A percentile compares a stretch with the other conserved stretches of the same genome.
Conservation (phyloP, 2,888 invertebrate genomes). For the Caenorhabditis sinica region DNA sequence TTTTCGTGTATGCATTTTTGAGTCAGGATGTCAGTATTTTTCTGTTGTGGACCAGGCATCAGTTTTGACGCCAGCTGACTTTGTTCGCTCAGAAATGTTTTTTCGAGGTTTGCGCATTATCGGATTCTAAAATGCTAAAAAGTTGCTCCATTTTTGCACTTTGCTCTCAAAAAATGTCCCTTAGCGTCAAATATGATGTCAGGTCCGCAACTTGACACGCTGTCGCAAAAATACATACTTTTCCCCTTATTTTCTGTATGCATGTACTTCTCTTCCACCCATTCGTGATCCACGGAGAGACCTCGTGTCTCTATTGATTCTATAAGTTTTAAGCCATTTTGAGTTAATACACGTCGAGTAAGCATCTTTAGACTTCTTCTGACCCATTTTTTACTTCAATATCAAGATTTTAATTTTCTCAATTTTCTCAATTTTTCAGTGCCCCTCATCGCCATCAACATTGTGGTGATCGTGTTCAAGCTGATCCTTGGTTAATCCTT, state of each 20-base stretch:
- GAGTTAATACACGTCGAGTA: neutral
- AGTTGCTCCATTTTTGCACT: no score
- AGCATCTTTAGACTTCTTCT: neutral
- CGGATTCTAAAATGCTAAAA: no score
- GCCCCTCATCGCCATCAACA: constrained; percentile 94
- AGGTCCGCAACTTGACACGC: no score
- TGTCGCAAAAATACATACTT: neutral
- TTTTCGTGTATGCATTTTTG: neutral
- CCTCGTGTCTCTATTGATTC: constrained; percentile 1
- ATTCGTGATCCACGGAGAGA: constrained; percentile 14
- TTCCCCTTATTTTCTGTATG: neutral
- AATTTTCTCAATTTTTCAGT: constrained; percentile 88
- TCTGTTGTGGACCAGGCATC: no score
- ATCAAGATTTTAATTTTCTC: neutral
- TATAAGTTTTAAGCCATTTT: neutral
- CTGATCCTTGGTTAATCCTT: constrained; percentile 90
- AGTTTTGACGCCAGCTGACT: no score
- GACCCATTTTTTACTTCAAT: neutral
- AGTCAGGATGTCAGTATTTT: no score
- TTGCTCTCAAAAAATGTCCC: no score
- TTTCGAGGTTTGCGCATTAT: no score
- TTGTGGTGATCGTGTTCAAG: constrained; percentile 92
- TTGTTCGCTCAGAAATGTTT: no score
- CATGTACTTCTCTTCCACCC: neutral
- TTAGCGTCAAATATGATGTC: no score